Evolutionary conservation across 2,797 vertebrate species (phyloP), one percentile per base, ranked within the genome.

Genomic region (Psittacula echo): DNA sequence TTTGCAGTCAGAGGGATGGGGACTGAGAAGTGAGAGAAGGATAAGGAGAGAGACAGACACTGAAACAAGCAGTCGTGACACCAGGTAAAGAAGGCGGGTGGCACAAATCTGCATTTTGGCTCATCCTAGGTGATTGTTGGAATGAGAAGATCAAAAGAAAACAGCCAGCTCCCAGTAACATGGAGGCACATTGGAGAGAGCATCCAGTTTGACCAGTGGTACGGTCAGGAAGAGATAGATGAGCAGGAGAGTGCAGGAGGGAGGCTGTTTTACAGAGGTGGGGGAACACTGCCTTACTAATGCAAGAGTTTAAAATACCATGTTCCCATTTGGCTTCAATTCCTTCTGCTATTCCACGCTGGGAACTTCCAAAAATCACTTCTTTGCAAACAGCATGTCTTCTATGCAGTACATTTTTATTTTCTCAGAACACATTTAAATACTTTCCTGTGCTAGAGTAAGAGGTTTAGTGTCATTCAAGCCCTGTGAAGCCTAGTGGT

Each of bases 11-110:
- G 23, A 73, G 21, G 4, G 6, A 48, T 6, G 27, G 68, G 34
- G 4, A 65, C 27, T n/a, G 23, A 41, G 13, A 48, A 5, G 10
- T 56, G 7, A 61, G 71, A 84, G 19, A 21, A 76, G 15, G 14
- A 64, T 5, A 2, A 70, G 20, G 22, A 83, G 22, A 0, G 0
- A 70, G 65, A 34, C 2, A 4, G 27, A 22, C 15, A 51, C 14
- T 30, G 48, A 51, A 75, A 45, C 21, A 7, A 60, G 23, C 15
- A 22, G 9, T 11, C 50, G 18, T 29, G 58, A 50, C 27, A 44
- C 8, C 1, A 1, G 8, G 15, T 1, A 68, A 77, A 71, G 39
- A 11, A 64, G 5, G 5, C 1, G 56, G 15, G 17, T 42, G 62
- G 5, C 5, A 7, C 8, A 13, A 51, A 75, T 53, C 53, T 45